Percentiles rank a stretch among this genome's conserved stretches.
phyloP scores from a whole-genome alignment of 2,113 vertebrate species.

The Jaculus jaculus region DNA sequence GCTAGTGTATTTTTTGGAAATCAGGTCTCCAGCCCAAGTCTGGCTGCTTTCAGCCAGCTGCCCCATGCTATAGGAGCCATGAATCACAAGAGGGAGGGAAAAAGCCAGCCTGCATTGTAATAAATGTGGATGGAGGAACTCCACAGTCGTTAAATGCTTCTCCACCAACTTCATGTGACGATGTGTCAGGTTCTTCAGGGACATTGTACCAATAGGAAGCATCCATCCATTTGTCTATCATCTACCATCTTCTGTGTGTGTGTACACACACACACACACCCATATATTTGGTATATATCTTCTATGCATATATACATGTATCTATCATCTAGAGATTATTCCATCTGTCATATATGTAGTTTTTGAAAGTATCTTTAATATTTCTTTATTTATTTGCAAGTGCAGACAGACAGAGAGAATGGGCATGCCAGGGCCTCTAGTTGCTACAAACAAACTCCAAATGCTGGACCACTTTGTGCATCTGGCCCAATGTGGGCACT shows the following conservation, averaged over 20 bases:
- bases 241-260: not conserved
- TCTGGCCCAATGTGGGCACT: too few relatives aligned
- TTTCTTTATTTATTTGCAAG: not conserved
- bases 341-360: not conserved
- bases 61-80: not conserved
- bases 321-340: not conserved
- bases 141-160: not conserved
- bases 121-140: not conserved
- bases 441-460: too few relatives aligned
- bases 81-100: not conserved
- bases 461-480: too few relatives aligned
- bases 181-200: not conserved
- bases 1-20: not conserved
- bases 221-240: not conserved
- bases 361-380: not conserved
- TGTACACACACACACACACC: not conserved
- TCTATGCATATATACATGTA: not conserved
- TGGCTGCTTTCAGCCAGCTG: not conserved
- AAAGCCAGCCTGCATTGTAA: not conserved
- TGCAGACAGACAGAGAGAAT: too few relatives aligned
- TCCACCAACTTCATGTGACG: not conserved
- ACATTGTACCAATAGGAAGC: not conserved
- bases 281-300: not conserved
- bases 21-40: not conserved
- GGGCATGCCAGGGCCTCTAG: too few relatives aligned